Percentiles rank a stretch among this genome's conserved stretches.
phyloP scores from a whole-genome alignment of 2,888 invertebrate species.

The Drosophila glabriapex region DNA sequence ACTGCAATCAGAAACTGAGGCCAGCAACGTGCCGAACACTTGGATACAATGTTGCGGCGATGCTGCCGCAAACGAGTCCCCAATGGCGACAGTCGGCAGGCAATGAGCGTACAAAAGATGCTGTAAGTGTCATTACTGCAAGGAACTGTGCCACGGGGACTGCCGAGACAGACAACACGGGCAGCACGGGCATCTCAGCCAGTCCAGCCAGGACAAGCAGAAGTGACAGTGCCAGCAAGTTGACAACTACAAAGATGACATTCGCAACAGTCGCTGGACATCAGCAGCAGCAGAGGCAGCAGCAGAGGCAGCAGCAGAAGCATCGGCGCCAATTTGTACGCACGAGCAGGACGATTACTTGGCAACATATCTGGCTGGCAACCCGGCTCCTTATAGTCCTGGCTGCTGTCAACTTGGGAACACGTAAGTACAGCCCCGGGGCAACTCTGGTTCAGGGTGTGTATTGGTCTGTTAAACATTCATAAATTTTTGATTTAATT shows the following conservation, averaged over 20 bases:
- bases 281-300: constrained; percentile 5
- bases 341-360: constrained; percentile 51
- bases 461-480: constrained; percentile 17
- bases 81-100: constrained; percentile 62
- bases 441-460: constrained; percentile 13
- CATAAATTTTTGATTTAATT: constrained; percentile 71
- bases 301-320: constrained; percentile 19
- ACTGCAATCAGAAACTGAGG: constrained; percentile 69
- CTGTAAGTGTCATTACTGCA: constrained; percentile 74
- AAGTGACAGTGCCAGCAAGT: constrained; percentile 26
- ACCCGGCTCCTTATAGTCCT: constrained; percentile 39
- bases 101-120: constrained; percentile 67
- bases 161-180: constrained; percentile 21
- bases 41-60: constrained; percentile 51
- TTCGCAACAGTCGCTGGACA: constrained; percentile 12
- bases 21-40: constrained; percentile 42
- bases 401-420: constrained; percentile 48
- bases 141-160: constrained; percentile 75
- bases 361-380: constrained; percentile 56
- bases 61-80: constrained; percentile 75
- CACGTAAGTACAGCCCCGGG: constrained; percentile 67
- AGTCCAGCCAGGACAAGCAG: constrained; percentile 9
- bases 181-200: not conserved
- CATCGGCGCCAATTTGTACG: constrained; percentile 65
- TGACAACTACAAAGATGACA: constrained; percentile 58